A percentile compares a stretch with the other conserved stretches of the same genome.
Conservation (phyloP, 2,797 vertebrate species). For the Picus viridis region DNA sequence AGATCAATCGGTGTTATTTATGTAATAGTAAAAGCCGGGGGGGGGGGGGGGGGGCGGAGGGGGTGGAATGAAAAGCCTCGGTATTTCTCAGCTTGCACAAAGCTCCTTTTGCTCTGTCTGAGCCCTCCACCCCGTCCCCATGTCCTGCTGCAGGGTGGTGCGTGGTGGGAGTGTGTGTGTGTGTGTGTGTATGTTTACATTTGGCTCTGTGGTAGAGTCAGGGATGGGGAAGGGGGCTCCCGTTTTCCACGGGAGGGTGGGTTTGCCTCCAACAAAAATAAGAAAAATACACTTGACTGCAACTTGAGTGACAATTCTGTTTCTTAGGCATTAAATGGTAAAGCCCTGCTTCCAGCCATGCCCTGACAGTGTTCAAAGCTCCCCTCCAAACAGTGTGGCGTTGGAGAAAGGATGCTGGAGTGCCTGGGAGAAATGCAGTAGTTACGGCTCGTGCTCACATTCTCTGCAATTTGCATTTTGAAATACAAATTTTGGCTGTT, state of each 20-base stretch:
- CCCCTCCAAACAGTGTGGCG: not conserved
- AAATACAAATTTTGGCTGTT: constrained; percentile 1
- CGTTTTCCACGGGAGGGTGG: constrained; percentile 27
- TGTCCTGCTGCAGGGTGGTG: constrained; percentile 48
- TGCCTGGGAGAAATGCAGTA: constrained; percentile 26
- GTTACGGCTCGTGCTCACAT: not conserved
- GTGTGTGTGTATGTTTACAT: constrained; percentile 61
- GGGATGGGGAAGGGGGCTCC: constrained; percentile 23
- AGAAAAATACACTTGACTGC: not conserved
- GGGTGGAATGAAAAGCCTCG: not conserved
- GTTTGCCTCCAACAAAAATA: not conserved
- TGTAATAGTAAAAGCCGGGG: constrained; percentile 37
- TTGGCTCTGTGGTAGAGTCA: not conserved
- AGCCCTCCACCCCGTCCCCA: not conserved
- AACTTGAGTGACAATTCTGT: constrained; percentile 45
- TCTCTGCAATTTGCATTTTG: not conserved
- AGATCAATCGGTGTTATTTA: constrained; percentile 50
- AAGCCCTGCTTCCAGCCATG: constrained; percentile 23
- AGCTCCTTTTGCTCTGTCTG: not conserved
- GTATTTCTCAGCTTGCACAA: not conserved
- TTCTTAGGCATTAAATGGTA: constrained; percentile 42
- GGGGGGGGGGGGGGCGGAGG: too few relatives aligned
- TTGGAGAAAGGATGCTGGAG: not conserved
- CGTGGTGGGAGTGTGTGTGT: constrained; percentile 14
- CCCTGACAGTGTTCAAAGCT: constrained; percentile 11